These are phyloP conservation scores for Congeria kusceri DNA, from an alignment of 2,888 invertebrate genomes.

Conservation along the genomic window DNA sequence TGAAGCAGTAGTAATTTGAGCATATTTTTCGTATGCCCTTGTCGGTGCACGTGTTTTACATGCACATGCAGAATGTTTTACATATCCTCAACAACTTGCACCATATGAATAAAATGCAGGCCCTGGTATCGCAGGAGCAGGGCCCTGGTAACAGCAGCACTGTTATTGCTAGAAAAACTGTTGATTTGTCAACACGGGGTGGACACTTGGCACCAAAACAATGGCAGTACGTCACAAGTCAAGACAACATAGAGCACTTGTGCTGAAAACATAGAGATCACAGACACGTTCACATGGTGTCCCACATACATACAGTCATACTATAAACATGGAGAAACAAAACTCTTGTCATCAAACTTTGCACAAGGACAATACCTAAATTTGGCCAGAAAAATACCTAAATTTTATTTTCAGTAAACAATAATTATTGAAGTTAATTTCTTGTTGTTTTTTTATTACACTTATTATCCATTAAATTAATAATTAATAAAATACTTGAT, in stretches of 20 bases:
- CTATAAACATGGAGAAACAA: neutral
- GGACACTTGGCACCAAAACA: neutral
- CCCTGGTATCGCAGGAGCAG: neutral
- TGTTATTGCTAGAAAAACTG: neutral
- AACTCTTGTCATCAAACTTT: too few relatives aligned
- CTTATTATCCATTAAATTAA: too few relatives aligned
- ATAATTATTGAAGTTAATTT: too few relatives aligned
- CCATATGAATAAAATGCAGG: neutral
- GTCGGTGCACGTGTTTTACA: too few relatives aligned
- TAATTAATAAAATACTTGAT: too few relatives aligned
- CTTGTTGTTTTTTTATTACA: too few relatives aligned
- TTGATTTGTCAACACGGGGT: neutral
- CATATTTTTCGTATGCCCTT: too few relatives aligned
- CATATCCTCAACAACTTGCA: slow-evolving; percentile 1
- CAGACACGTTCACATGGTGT: neutral
- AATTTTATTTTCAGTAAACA: too few relatives aligned
- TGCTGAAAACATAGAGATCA: neutral
- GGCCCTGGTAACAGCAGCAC: slow-evolving; percentile 8
- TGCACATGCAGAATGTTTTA: neutral
- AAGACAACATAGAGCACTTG: neutral
- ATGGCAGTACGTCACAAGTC: slow-evolving; percentile 3
- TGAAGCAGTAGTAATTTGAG: too few relatives aligned
- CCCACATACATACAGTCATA: neutral
- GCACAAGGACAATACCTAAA: too few relatives aligned
- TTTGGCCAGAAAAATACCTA: too few relatives aligned